A percentile compares a stretch with the other conserved stretches of the same genome.
Conservation (phyloP, 1,140 invertebrate genomes). For the Diabrotica undecimpunctata region DNA sequence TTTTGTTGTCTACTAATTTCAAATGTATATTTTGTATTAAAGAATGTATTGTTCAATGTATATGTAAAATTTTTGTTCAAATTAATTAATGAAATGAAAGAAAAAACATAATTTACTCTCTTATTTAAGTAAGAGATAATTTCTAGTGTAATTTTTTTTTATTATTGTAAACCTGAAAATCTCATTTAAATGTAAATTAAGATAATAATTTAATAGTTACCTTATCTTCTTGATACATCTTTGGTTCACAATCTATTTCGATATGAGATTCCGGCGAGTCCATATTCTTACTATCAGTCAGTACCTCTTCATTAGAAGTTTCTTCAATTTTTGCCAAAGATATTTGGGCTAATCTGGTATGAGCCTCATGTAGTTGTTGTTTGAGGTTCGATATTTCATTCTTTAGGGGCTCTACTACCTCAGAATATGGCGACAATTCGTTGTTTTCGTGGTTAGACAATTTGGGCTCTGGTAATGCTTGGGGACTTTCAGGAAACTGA, state of each 20-base stretch:
- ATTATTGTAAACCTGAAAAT: too few relatives aligned
- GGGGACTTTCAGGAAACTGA: conserved; percentile 45
- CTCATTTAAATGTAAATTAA: too few relatives aligned
- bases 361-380: conserved; percentile 53
- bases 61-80: too few relatives aligned
- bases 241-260: conserved; percentile 42
- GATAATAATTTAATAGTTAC: background rate
- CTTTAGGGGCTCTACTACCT: conserved; percentile 49
- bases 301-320: conserved; percentile 31
- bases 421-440: conserved; percentile 36
- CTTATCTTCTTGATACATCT: conserved; percentile 35
- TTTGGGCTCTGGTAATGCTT: conserved; percentile 46
- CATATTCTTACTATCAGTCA: conserved; percentile 31
- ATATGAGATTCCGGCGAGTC: conserved; percentile 45
- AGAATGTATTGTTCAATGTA: too few relatives aligned
- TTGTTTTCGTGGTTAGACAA: conserved; percentile 41
- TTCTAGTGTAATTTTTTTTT: too few relatives aligned
- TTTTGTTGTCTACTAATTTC: too few relatives aligned
- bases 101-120: too few relatives aligned
- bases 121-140: too few relatives aligned
- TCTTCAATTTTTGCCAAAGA: conserved; percentile 33
- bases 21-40: too few relatives aligned
- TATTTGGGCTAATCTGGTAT: conserved; percentile 50
- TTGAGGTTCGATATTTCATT: conserved; percentile 55
- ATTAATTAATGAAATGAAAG: too few relatives aligned